Base-by-base conservation (phyloP, 2,888 invertebrate genomes). In the Endomychus coccineus region DNA sequence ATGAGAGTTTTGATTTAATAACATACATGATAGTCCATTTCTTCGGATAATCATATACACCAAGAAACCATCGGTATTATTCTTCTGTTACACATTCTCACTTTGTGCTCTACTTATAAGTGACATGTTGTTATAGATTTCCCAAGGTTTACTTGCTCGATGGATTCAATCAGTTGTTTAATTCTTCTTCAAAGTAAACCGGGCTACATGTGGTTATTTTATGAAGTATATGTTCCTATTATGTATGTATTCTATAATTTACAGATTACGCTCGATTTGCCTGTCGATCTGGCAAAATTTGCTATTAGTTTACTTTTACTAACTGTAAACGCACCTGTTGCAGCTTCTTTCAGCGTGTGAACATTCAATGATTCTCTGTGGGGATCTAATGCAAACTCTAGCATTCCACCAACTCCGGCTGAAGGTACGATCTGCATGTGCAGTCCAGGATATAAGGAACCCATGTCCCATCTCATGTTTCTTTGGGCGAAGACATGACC, bases 351-450 rank as follows among this genome's bases (percentile, higher is more conserved):
- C 32, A 77, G 68, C 14, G 67, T 63, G 17, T 38, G 76, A 56
- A 44, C 75, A 61, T 46, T 74, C 69, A 58, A 28, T 30, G 58
- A 52, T 43, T 74, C 74, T 12, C 69, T 55, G 40, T 71, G 68
- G 0, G 74, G 73, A 51, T 85, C 83, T 58, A 87, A 66, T 0
- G 77, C 74, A 52, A 88, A 87, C 53, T 87, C 83, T 19, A 87
- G 67, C 16, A 82, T 66, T 28, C 86, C 85, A 44, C 78, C 79
- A 1, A 79, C 74, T 45, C 68, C 70, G 1, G 78, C 65, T 22
- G 81, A 80, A 22, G 87, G 86, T 2, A 83, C 81, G 29, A 87
- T 75, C 43, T 76, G 74, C 72, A 88, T 77, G 37, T 75, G 72
- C 7, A 88, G 61, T 0, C 87, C 87, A 0, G 87, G 87, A 59